Evolutionary conservation across 2,888 invertebrate genomes (phyloP).

Genomic region (Mamestra brassicae): DNA sequence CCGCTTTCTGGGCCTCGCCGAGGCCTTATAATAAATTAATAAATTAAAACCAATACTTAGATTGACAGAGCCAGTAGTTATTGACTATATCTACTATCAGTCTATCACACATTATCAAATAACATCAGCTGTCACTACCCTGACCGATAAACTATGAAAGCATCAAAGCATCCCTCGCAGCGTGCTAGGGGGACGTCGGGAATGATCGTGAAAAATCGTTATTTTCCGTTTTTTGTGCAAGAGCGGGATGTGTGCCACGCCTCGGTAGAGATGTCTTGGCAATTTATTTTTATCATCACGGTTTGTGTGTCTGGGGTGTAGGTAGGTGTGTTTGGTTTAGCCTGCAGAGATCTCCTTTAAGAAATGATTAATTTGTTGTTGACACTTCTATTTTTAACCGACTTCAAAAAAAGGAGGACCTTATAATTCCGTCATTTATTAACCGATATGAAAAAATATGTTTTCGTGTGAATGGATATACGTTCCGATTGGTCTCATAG

Average conservation of each 20-base stretch:
- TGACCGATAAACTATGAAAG: conserved; percentile 53
- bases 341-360: neutral
- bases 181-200: conserved; percentile 47
- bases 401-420: no score
- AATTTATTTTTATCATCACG: conserved; percentile 70
- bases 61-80: no score
- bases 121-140: conserved; percentile 37
- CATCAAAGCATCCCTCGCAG: conserved; percentile 54
- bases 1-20: no score
- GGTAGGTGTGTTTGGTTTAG: neutral
- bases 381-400: no score
- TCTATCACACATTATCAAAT: conserved; percentile 34
- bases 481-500: no score
- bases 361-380: no score
- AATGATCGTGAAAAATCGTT: conserved; percentile 75
- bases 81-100: neutral
- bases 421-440: no score
- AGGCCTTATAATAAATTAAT: no score
- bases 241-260: conserved; percentile 63
- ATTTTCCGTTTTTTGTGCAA: conserved; percentile 64
- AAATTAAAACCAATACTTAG: no score
- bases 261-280: conserved; percentile 63
- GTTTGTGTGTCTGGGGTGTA: conserved; percentile 20
- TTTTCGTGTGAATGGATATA: no score
- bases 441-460: no score